A percentile compares a stretch with the other conserved stretches of the same genome.
Evolutionary conservation across 2,113 vertebrate genomes (phyloP).

Genomic region (Muntiacus reevesi): DNA sequence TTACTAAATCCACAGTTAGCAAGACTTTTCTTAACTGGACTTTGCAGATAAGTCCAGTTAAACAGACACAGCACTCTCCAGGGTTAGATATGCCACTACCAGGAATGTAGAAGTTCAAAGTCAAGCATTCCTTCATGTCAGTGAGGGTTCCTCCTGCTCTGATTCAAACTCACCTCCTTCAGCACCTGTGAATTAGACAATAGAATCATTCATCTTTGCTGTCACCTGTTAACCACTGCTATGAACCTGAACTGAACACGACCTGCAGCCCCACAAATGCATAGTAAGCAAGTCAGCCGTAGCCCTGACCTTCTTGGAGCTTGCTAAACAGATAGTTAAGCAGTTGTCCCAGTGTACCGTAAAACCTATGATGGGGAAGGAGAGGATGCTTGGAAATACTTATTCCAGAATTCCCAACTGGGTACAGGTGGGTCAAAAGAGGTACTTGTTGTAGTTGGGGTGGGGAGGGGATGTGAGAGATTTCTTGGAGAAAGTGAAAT

Average conservation of each 20-base stretch:
- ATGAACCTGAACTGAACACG: not conserved
- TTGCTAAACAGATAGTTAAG: not conserved
- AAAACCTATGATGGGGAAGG: not conserved
- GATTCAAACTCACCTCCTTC: not conserved
- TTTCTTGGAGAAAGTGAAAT: not conserved
- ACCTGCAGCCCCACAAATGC: not conserved
- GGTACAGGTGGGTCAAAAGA: not conserved
- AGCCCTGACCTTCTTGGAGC: not conserved
- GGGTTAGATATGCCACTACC: not conserved
- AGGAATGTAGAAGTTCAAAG: not conserved
- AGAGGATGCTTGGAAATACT: not conserved
- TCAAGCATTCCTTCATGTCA: not conserved
- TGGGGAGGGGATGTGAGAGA: not conserved
- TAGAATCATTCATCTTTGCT: not conserved
- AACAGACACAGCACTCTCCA: not conserved
- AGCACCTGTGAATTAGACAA: not conserved
- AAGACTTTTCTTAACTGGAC: not conserved
- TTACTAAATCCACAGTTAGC: not conserved
- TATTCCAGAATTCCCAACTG: not conserved
- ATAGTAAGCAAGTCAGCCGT: not conserved
- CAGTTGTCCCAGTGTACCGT: not conserved
- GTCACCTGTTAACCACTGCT: not conserved
- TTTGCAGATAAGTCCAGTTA: not conserved
- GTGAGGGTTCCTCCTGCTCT: not conserved
- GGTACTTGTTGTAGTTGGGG: not conserved